A percentile compares a stretch with the other conserved stretches of the same genome.
phyloP scores from a whole-genome alignment of 23 tunicate species.

The Botrylloides violaceus region DNA sequence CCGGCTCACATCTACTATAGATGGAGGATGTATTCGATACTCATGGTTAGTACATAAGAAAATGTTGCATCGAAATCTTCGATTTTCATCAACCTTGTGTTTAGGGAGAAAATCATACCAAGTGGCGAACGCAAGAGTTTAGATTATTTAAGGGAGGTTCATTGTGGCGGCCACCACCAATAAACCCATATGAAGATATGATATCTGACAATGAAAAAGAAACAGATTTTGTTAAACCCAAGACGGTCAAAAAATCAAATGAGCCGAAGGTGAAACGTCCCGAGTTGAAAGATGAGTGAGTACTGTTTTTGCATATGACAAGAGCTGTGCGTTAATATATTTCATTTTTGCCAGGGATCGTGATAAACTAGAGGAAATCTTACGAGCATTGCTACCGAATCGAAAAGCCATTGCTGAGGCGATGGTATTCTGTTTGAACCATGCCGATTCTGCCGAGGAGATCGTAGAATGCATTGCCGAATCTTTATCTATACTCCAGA shows the following conservation, averaged over 20 bases:
- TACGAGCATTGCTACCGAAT: constrained; percentile 63
- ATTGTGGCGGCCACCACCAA: constrained; percentile 78
- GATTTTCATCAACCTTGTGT: background rate
- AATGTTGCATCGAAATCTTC: background rate
- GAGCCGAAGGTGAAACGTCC: constrained; percentile 57
- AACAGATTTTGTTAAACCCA: constrained; percentile 36
- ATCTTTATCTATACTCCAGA: constrained; percentile 72
- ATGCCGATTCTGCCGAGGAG: constrained; percentile 90
- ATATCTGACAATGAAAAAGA: constrained; percentile 67
- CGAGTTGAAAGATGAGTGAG: constrained; percentile 79
- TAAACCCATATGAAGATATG: constrained; percentile 65
- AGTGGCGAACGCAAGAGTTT: constrained; percentile 58
- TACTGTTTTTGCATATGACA: background rate
- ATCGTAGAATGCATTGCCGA: constrained; percentile 91
- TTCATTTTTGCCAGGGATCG: constrained; percentile 46
- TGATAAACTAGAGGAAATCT: constrained; percentile 75
- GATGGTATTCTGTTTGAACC: constrained; percentile 87
- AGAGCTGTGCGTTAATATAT: background rate
- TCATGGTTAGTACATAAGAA: constrained; percentile 25
- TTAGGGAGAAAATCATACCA: constrained; percentile 78
- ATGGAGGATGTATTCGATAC: constrained; percentile 73
- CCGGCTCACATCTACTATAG: constrained; percentile 93
- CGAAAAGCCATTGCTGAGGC: constrained; percentile 77
- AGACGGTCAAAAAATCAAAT: constrained; percentile 10
- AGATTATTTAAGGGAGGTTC: constrained; percentile 72